Conservation (phyloP, 1,140 invertebrate species). For the Stegodyphus mimosarum region DNA sequence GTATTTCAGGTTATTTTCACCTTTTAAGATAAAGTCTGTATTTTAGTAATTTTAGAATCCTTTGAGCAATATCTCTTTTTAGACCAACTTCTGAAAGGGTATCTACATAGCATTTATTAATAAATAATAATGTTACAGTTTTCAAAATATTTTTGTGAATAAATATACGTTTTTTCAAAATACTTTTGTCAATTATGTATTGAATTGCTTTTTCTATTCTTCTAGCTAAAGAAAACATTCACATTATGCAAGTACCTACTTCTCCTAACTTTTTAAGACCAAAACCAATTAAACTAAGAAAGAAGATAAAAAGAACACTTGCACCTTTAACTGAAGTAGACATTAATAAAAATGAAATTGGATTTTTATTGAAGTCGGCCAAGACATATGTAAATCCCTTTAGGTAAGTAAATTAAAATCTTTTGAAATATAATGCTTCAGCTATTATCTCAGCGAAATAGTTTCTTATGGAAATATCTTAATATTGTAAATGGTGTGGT, state of each 20-base stretch:
- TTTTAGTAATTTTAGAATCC: not conserved
- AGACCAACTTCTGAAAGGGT: not conserved
- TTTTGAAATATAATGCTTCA: not conserved
- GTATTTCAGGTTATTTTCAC: not conserved
- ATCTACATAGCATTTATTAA: not conserved
- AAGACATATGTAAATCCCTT: constrained; percentile 20
- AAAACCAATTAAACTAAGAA: constrained; percentile 36
- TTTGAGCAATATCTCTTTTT: too few species aligned
- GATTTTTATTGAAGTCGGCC: constrained; percentile 26
- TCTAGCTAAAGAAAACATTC: constrained; percentile 27
- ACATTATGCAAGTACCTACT: constrained; percentile 30
- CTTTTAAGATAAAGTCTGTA: not conserved
- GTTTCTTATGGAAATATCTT: too few species aligned
- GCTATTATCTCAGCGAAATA: too few species aligned
- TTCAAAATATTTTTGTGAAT: not conserved
- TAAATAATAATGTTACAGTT: not conserved
- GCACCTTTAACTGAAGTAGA: constrained; percentile 22
- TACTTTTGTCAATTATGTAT: not conserved
- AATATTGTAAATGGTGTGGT: too few species aligned
- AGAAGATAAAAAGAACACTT: not conserved
- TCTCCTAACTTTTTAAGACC: constrained; percentile 44
- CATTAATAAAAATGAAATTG: constrained; percentile 6
- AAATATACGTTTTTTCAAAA: not conserved
- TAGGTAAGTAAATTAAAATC: constrained; percentile 12
- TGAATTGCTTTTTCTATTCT: not conserved